Conservation (phyloP, 1,140 invertebrate genomes). For the Helicoverpa zea region DNA sequence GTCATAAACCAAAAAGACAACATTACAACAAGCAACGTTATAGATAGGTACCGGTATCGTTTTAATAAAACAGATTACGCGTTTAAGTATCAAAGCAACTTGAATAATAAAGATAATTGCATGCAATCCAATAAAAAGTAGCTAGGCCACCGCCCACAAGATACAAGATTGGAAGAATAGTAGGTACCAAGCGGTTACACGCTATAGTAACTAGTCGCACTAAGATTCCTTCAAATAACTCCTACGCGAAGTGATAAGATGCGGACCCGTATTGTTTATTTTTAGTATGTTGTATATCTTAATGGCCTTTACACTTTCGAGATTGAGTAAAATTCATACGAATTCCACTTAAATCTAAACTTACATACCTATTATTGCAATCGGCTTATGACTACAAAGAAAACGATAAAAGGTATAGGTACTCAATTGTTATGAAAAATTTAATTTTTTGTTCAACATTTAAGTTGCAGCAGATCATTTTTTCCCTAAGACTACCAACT, state of each 20-base stretch:
- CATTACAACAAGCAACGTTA: neutral
- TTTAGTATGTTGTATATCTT: slow-evolving; percentile 24
- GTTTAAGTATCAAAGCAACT: neutral
- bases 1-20: neutral
- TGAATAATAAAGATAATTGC: neutral
- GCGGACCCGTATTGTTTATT: neutral
- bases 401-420: no score
- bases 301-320: slow-evolving; percentile 7
- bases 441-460: no score
- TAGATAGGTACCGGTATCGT: no score
- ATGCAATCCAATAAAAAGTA: slow-evolving; percentile 18
- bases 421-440: no score
- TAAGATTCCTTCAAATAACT: slow-evolving; percentile 9
- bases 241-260: slow-evolving; percentile 25
- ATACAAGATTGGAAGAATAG: neutral
- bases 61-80: neutral
- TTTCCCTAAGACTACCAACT: no score
- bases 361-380: no score
- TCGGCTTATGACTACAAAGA: no score
- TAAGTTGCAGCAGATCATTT: no score
- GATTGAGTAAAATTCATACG: slow-evolving; percentile 8
- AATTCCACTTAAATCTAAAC: neutral
- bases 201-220: neutral
- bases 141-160: slow-evolving; percentile 2
- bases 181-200: neutral